Evolutionary conservation across 2,888 invertebrate species (phyloP), one percentile per base, ranked within the genome.

Genomic region (Athrips mouffetella): DNA sequence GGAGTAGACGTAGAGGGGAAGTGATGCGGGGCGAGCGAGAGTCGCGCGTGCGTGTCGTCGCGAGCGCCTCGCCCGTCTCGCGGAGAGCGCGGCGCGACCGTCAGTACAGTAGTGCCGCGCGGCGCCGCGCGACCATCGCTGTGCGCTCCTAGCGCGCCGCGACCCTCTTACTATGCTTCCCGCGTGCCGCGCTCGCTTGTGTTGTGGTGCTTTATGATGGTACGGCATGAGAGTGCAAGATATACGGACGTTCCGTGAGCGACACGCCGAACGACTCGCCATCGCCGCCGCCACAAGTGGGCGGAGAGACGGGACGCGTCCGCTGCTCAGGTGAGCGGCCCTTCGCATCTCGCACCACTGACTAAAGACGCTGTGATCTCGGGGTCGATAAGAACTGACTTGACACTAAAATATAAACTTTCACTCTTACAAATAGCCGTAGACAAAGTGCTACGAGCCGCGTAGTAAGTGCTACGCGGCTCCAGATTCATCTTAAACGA

Each of bases 161-260:
- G 62, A 62, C 61, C n/a, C 57, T 57, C 57, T 58, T 70, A 79
- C 68, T 76, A 85, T 85, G 86, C 76, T 64, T 73, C 68, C 70
- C 77, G 80, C 82, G 76, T 69, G 80, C 70, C 78, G 78, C 73
- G 80, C 72, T 75, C 75, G 63, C 74, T 75, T 74, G 77, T 82
- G 84, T 83, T 82, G 80, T 85, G 76, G 74, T 86, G 82, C 76
- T 75, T 87, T 86, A 85, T 87, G 86, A 86, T 87, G 84, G 79
- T 84, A 79, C 84, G 79, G 81, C 73, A 80, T 81, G 78, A 81
- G 74, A 80, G 76, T 80, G 81, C 83, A 66, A 77, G 83, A 76
- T 79, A 86, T 85, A 84, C 80, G 84, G 86, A 84, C 85, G 86
- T 83, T 76, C 80, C 81, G 82, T 86, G 77, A 85, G 60, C 80